Conservation (phyloP, 2,797 vertebrate species). For the Myotis vivesi region DNA sequence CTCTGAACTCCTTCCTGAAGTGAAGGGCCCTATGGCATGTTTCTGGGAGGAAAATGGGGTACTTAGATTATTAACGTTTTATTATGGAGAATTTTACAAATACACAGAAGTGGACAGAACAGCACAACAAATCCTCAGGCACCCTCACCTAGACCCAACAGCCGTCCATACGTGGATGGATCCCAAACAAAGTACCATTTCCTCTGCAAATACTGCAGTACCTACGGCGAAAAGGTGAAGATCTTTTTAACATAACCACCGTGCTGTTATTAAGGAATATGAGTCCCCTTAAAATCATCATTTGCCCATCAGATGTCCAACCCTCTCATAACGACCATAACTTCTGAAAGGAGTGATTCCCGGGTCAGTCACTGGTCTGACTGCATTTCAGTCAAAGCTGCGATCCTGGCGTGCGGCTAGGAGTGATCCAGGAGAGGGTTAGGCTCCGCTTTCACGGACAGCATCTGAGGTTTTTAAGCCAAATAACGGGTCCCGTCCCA, state of each 20-base stretch:
- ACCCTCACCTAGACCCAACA: not conserved
- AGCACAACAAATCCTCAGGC: not conserved
- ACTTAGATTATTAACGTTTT: not conserved
- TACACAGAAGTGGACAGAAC: not conserved
- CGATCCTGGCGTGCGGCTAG: fast-evolving
- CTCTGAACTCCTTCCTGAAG: not conserved
- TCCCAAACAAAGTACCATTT: not conserved
- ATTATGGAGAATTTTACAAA: not conserved
- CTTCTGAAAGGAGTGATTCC: not conserved
- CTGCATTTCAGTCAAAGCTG: not conserved
- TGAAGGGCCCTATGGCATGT: not conserved
- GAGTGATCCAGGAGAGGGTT: not conserved
- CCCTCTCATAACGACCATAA: not conserved
- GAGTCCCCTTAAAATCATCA: not conserved
- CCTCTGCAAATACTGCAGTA: not conserved
- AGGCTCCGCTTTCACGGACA: not conserved
- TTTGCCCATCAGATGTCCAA: not conserved
- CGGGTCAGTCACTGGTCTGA: not conserved
- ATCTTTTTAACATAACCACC: not conserved
- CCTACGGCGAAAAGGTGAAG: not conserved
- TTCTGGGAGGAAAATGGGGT: fast-evolving
- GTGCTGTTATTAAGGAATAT: not conserved
- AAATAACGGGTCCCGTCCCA: not conserved
- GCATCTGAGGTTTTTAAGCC: not conserved
- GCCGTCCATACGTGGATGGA: not conserved